Percentiles rank a stretch among this genome's conserved stretches.
Evolutionary conservation across 2,888 invertebrate genomes (phyloP).

Genomic region (Gryllus longicercus): DNA sequence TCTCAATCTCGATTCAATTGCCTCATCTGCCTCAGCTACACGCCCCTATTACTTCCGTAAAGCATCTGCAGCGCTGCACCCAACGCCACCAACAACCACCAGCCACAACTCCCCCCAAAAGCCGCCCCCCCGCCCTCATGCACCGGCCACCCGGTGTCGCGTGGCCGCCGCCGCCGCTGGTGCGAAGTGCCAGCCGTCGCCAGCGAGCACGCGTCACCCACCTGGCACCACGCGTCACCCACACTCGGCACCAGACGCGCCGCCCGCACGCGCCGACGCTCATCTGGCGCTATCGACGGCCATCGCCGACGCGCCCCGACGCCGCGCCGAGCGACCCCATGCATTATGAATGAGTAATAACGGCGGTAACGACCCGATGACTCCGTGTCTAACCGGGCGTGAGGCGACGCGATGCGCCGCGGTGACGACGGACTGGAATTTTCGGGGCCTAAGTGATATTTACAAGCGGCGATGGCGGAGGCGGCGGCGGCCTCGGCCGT

Average conservation of each 20-base stretch:
- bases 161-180: neutral
- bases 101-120: too few relatives aligned
- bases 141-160: neutral
- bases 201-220: neutral
- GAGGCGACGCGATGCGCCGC: neutral
- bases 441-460: neutral
- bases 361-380: conserved; percentile 17
- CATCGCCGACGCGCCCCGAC: neutral
- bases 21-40: too few relatives aligned
- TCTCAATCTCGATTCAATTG: too few relatives aligned
- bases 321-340: neutral
- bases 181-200: neutral
- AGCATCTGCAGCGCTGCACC: too few relatives aligned
- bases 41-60: too few relatives aligned
- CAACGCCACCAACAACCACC: too few relatives aligned
- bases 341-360: conserved; percentile 17
- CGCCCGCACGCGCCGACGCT: neutral
- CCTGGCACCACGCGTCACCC: neutral
- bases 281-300: neutral
- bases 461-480: neutral
- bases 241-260: neutral
- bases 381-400: neutral
- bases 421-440: neutral
- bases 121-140: too few relatives aligned
- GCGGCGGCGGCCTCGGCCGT: neutral